phyloP scores from a whole-genome alignment of 2,797 vertebrate genomes.

The Prionace glauca region DNA sequence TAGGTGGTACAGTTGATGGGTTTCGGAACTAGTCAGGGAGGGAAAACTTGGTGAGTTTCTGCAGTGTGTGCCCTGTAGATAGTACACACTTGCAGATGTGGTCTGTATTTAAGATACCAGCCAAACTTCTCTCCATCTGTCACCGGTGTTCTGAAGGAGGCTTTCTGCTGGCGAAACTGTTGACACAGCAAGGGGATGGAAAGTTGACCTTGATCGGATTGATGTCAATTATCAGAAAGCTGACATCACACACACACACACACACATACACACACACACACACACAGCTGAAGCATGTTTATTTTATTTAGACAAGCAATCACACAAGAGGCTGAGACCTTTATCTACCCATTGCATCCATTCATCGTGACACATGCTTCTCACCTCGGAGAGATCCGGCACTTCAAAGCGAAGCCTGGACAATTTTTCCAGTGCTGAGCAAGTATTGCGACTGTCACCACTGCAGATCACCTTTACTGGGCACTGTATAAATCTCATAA shows the following conservation, averaged over 20 bases:
- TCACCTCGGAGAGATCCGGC: neutral
- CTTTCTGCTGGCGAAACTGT: neutral
- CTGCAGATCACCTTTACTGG: neutral
- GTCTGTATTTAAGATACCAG: no score
- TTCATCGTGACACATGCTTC: neutral
- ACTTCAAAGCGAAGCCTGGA: neutral
- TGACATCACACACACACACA: neutral
- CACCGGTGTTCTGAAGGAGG: neutral
- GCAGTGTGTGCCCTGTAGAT: neutral
- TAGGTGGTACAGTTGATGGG: neutral
- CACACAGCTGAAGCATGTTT: neutral
- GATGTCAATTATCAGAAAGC: neutral
- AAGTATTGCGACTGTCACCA: neutral
- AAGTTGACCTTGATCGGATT: neutral
- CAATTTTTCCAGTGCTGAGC: neutral
- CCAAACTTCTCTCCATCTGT: neutral
- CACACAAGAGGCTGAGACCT: neutral
- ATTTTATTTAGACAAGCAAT: neutral
- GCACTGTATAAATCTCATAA: neutral
- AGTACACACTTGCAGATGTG: neutral
- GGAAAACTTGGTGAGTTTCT: neutral
- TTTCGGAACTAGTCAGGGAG: neutral
- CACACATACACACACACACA: no score
- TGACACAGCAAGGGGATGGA: neutral
- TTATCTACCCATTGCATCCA: neutral